A percentile compares a stretch with the other conserved stretches of the same genome.
Conservation (phyloP, 2,797 vertebrate genomes). For the Spinus olivaceus region DNA sequence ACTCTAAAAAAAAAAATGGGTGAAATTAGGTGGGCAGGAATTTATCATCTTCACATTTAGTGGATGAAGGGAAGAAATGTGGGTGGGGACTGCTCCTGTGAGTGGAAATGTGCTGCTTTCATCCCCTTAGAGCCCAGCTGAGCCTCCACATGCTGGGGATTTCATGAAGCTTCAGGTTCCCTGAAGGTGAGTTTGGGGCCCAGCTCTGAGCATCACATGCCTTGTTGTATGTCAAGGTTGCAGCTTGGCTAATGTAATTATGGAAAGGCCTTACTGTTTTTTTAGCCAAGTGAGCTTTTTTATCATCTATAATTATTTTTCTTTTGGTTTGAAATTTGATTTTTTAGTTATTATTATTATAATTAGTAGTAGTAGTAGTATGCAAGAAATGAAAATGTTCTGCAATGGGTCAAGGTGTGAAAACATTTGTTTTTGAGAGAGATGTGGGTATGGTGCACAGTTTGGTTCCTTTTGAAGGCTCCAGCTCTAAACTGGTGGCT, state of each 20-base stretch:
- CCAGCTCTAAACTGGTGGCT: background rate
- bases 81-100: background rate
- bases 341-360: background rate
- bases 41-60: background rate
- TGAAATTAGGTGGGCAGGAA: background rate
- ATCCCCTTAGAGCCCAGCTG: background rate
- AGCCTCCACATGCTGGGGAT: background rate
- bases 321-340: background rate
- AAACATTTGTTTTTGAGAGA: background rate
- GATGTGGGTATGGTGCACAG: background rate
- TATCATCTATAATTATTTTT: background rate
- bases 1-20: background rate
- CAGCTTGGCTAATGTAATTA: background rate
- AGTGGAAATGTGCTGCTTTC: background rate
- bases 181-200: background rate
- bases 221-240: background rate
- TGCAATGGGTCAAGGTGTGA: background rate
- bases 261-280: background rate
- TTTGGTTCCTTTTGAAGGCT: background rate
- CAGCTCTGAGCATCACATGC: background rate
- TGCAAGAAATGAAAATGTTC: background rate
- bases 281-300: background rate
- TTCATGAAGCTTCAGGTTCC: background rate
- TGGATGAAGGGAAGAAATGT: background rate
- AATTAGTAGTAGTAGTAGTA: too few species aligned